Conservation (phyloP, 1,140 invertebrate genomes). For the Heliconius hermathena region DNA sequence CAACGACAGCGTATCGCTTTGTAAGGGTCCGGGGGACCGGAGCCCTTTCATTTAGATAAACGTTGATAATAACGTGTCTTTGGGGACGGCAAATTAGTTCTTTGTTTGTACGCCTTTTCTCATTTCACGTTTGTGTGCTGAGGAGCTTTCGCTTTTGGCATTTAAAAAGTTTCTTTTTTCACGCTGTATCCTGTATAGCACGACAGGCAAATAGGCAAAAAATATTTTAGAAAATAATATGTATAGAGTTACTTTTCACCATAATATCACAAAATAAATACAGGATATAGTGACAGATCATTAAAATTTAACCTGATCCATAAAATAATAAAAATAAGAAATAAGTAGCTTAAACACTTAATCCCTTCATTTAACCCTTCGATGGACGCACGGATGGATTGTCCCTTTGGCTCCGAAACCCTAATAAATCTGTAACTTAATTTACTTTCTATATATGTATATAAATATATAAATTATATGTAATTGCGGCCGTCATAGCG, state of each 20-base stretch:
- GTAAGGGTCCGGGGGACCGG: neutral
- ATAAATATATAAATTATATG: neutral
- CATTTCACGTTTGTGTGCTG: neutral
- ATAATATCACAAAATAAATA: too few species aligned
- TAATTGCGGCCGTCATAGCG: too few species aligned
- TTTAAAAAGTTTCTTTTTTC: neutral
- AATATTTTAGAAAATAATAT: neutral
- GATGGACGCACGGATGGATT: neutral
- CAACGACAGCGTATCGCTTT: slow-evolving; percentile 3
- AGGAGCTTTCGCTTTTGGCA: neutral
- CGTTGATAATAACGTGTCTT: slow-evolving; percentile 14
- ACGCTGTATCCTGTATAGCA: too few species aligned
- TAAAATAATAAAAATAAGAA: neutral
- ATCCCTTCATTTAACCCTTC: slow-evolving; percentile 4
- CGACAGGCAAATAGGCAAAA: neutral
- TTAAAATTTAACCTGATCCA: neutral
- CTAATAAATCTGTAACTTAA: slow-evolving; percentile 15
- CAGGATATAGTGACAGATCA: too few species aligned
- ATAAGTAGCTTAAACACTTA: neutral
- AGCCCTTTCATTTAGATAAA: slow-evolving; percentile 20
- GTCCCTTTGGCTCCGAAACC: neutral
- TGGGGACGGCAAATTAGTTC: slow-evolving; percentile 21
- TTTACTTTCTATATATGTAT: neutral
- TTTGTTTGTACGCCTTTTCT: slow-evolving; percentile 12
- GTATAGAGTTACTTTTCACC: too few species aligned